Percentiles rank a stretch among this genome's conserved stretches.
Evolutionary conservation across 2,888 invertebrate species (phyloP).

Genomic region (Limnephilus marmoratus): DNA sequence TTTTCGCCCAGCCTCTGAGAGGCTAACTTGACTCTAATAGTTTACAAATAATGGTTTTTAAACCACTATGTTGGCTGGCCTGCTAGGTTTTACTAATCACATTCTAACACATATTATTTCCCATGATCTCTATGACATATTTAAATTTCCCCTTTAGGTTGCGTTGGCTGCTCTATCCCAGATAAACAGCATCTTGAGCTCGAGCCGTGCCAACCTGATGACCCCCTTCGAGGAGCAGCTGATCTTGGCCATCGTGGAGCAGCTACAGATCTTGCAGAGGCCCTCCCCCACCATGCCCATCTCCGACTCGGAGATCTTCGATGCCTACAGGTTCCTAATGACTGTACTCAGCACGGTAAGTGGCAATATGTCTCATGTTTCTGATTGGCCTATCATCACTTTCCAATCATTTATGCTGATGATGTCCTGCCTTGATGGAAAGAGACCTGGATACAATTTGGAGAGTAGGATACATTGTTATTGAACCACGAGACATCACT

Average conservation of each 20-base stretch:
- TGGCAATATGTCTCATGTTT: conserved; percentile 40
- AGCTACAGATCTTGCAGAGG: conserved; percentile 69
- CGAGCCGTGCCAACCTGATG: conserved; percentile 75
- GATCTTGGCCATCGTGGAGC: conserved; percentile 80
- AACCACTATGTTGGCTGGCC: too few relatives aligned
- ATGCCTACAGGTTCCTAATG: conserved; percentile 74
- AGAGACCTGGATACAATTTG: neutral
- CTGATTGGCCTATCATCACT: neutral
- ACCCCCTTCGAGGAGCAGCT: conserved; percentile 82
- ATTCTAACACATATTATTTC: too few relatives aligned
- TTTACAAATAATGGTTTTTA: neutral
- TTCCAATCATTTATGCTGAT: neutral
- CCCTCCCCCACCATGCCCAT: conserved; percentile 67
- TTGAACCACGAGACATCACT: too few relatives aligned
- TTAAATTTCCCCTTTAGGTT: conserved; percentile 68
- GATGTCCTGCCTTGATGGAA: neutral
- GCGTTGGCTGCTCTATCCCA: conserved; percentile 81
- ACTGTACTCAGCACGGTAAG: conserved; percentile 72
- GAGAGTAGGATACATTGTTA: neutral
- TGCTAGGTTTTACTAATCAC: too few relatives aligned
- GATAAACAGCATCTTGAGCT: conserved; percentile 82
- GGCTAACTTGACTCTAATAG: too few relatives aligned
- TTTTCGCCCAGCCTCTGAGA: too few relatives aligned
- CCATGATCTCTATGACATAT: neutral
- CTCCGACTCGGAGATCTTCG: conserved; percentile 69